A percentile compares a stretch with the other conserved stretches of the same genome.
Evolutionary conservation across 2,113 vertebrate species (phyloP).

Genomic region (Plecotus auritus): DNA sequence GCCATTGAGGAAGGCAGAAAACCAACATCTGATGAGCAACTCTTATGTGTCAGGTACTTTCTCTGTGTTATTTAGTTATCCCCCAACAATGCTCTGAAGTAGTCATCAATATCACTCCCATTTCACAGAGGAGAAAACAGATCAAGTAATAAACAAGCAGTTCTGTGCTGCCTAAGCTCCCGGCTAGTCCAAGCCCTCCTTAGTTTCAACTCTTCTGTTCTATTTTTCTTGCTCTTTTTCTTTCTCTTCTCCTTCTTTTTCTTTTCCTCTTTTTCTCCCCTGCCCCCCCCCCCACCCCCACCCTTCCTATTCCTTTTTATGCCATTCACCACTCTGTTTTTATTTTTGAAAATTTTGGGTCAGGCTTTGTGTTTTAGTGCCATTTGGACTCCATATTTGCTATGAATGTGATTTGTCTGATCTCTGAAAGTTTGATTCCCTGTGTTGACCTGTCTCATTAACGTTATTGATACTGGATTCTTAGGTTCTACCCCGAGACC

Average conservation of each 20-base stretch:
- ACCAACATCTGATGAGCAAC: background rate
- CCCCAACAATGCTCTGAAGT: background rate
- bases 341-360: background rate
- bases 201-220: background rate
- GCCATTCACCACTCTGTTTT: background rate
- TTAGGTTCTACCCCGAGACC: too few relatives aligned
- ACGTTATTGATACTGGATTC: background rate
- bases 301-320: background rate
- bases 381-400: background rate
- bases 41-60: background rate
- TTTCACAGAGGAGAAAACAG: conserved; percentile 3
- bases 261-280: background rate
- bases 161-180: background rate
- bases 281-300: too few relatives aligned
- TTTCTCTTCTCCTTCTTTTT: too few relatives aligned
- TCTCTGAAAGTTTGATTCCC: background rate
- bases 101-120: background rate
- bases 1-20: conserved; percentile 26
- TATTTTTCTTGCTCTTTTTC: background rate
- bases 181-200: background rate
- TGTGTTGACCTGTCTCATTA: background rate
- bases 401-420: background rate
- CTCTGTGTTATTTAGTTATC: background rate
- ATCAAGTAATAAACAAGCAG: background rate
- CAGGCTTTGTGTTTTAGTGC: background rate